Base-by-base conservation (phyloP, 2,797 vertebrate species). In the Pipistrellus pipistrellus region DNA sequence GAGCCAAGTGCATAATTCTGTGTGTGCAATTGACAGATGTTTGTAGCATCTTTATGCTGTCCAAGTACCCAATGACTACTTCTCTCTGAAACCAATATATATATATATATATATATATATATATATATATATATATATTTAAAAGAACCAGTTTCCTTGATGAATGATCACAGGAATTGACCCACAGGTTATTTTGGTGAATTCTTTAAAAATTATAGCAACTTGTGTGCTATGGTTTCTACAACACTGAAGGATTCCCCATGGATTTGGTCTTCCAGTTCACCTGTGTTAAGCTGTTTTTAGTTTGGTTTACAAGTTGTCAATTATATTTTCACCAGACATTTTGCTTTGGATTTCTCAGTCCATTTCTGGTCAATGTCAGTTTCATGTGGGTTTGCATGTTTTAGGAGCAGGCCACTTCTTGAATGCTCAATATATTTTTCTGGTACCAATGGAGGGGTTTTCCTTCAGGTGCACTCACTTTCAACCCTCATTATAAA, bases 401-500 rank as follows among this genome's bases (percentile, higher is more conserved):
- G 53, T 53, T 81, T 77, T 38, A 72, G 46, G 51, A 91, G 46
- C 13, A 3, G 30, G 72, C 6, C 7, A 27, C 10, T 38, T 69
- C 32, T 73, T 80, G 55, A 73, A 38, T 4, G 17, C 21, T 46
- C 23, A 2, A 1, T 32, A 20, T 32, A 9, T 27, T 12, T n/a
- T 30, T 64, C 51, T 59, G 71, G 51, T 59, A 32, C 48, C 51
- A 25, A 2, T 2, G 30, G 46, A 76, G 59, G 17, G 20, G 13
- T 66, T 94, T 96, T 48, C 48, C 66, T 76, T 88, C 62, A 68
- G 59, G 20, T 82, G 32, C 12, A 15, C 71, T 96, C 93, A 93
- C 64, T 78, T 88, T 95, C 93, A 91, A 78, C 21, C 85, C 80
- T 81, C 44, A 93, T 95, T 91, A 87, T 81, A 89, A 88, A 86